phyloP scores from a whole-genome alignment of 23 tunicate genomes.

The Ascidia mentula region DNA sequence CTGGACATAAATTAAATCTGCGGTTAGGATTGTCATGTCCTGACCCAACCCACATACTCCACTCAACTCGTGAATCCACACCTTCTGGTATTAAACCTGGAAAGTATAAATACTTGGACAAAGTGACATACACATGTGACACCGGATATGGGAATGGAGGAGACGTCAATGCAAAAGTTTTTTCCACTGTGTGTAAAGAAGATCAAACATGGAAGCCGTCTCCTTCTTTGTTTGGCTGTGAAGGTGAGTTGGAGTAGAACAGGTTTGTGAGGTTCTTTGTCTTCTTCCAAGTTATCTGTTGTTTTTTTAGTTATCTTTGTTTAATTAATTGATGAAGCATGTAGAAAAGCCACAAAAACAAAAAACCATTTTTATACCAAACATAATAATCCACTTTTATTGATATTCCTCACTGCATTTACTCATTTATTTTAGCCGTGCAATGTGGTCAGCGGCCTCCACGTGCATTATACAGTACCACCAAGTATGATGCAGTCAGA shows the following conservation, averaged over 20 bases:
- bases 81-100: constrained; percentile 30
- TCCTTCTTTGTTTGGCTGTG: constrained; percentile 24
- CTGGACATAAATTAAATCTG: too few species aligned
- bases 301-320: background rate
- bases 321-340: background rate
- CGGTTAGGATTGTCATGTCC: constrained; percentile 77
- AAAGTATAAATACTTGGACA: constrained; percentile 32
- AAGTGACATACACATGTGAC: constrained; percentile 36
- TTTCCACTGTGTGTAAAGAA: constrained; percentile 22
- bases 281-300: too few species aligned
- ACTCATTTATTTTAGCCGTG: constrained; percentile 38
- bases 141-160: constrained; percentile 19
- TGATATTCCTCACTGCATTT: background rate
- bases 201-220: constrained; percentile 59
- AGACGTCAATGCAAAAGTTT: background rate
- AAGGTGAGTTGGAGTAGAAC: constrained; percentile 19
- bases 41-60: constrained; percentile 25
- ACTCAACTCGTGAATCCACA: constrained; percentile 6
- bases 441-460: constrained; percentile 44
- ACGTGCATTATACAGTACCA: constrained; percentile 22
- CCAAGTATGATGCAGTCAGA: constrained; percentile 21
- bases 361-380: too few species aligned
- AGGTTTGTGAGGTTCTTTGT: too few species aligned
- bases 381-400: too few species aligned
- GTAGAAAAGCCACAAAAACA: too few species aligned